A percentile compares a stretch with the other conserved stretches of the same genome.
These are phyloP conservation scores for Pogonophryne albipinna DNA, from an alignment of 2,797 vertebrate genomes.

Conservation along the genomic window DNA sequence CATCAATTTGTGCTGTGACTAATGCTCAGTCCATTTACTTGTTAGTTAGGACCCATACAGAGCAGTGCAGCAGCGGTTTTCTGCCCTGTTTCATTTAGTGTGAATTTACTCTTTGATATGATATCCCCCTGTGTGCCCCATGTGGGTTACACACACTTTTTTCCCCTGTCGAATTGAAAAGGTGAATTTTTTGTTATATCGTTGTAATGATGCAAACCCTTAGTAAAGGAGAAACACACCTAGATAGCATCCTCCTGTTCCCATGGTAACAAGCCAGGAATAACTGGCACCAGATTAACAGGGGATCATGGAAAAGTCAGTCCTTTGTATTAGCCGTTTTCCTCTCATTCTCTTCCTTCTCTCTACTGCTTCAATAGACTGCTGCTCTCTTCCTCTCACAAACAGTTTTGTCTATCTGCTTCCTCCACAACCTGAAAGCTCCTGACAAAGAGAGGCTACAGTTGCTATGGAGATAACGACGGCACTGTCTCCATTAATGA, in stretches of 20 bases:
- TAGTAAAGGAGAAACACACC: constrained; percentile 15
- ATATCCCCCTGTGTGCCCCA: constrained; percentile 15
- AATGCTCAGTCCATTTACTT: neutral
- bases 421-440: constrained; percentile 42
- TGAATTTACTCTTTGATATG: constrained; percentile 25
- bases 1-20: constrained; percentile 32
- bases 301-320: constrained; percentile 50
- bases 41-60: neutral
- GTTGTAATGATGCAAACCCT: constrained; percentile 36
- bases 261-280: constrained; percentile 72
- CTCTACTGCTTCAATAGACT: neutral
- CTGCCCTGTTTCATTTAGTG: constrained; percentile 3
- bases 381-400: neutral
- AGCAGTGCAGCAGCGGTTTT: neutral
- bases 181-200: constrained; percentile 6
- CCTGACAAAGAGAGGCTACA: constrained; percentile 45
- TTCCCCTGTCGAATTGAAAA: constrained; percentile 14
- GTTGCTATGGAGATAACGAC: constrained; percentile 77
- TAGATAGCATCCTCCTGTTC: constrained; percentile 43
- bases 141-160: neutral
- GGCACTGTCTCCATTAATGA: constrained; percentile 58
- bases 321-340: constrained; percentile 6
- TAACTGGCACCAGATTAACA: constrained; percentile 60
- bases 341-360: neutral
- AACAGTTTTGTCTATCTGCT: constrained; percentile 58